Evolutionary conservation across 1,140 invertebrate genomes (phyloP).

Genomic region (Apis cerana): DNA sequence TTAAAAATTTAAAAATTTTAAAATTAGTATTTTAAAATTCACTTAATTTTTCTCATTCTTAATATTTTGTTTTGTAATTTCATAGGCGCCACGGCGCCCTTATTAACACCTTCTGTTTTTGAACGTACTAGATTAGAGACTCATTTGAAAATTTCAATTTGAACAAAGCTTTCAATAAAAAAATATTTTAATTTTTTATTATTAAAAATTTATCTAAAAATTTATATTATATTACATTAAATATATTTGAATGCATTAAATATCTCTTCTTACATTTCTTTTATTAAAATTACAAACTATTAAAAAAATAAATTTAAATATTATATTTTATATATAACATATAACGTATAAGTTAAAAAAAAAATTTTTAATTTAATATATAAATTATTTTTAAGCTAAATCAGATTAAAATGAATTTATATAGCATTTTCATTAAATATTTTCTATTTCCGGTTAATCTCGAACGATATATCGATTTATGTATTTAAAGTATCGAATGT

Average conservation of each 20-base stretch:
- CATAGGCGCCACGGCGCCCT: neutral
- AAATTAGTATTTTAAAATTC: neutral
- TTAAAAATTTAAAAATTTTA: too few relatives aligned
- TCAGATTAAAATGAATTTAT: neutral
- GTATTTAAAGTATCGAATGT: neutral
- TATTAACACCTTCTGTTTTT: slow-evolving; percentile 7
- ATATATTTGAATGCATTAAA: neutral
- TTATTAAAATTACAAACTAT: too few relatives aligned
- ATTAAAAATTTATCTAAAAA: neutral
- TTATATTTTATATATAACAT: neutral
- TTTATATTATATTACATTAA: too few relatives aligned
- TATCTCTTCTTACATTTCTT: too few relatives aligned
- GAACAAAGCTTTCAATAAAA: neutral
- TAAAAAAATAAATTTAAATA: neutral
- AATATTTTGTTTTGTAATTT: slow-evolving; percentile 16
- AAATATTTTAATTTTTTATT: neutral
- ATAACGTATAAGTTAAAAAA: neutral
- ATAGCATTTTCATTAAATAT: neutral
- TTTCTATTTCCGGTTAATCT: slow-evolving; percentile 26
- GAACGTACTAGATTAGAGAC: slow-evolving; percentile 21
- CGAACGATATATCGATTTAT: slow-evolving; percentile 43
- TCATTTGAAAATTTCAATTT: neutral
- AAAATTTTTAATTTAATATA: neutral
- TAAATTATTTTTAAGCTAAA: neutral
- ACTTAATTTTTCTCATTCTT: slow-evolving; percentile 6